These are phyloP conservation scores for Aporophyla lueneburgensis DNA, from an alignment of 2,888 invertebrate species.

Conservation along the genomic window DNA sequence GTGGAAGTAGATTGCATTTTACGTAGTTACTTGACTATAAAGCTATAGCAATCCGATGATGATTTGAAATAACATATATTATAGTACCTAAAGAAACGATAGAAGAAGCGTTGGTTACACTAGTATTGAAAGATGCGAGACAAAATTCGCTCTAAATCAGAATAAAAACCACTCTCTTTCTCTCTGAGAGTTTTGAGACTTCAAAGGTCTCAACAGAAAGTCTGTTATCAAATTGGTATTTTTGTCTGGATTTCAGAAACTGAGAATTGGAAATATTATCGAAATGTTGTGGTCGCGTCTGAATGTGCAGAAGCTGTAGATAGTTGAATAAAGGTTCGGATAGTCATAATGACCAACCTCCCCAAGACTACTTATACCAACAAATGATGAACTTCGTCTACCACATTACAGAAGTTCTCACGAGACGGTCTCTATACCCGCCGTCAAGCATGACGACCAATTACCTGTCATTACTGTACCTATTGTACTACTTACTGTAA, in stretches of 20 bases:
- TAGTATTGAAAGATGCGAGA: neutral
- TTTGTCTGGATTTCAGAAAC: neutral
- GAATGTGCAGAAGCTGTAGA: neutral
- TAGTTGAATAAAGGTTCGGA: neutral
- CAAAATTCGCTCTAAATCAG: neutral
- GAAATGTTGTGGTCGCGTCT: neutral
- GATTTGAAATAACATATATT: slow-evolving; percentile 5
- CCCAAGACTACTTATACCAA: too few species aligned
- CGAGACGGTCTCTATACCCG: neutral
- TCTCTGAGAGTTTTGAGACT: too few species aligned
- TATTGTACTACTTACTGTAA: neutral
- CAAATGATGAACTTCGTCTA: neutral
- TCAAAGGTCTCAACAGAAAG: neutral
- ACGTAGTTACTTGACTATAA: slow-evolving; percentile 24
- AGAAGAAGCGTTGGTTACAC: neutral
- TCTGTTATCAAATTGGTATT: neutral
- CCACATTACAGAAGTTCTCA: neutral
- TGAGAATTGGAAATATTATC: neutral
- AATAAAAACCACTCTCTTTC: too few species aligned
- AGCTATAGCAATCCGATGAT: slow-evolving; percentile 10
- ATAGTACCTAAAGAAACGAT: neutral
- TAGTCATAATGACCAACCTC: too few species aligned
- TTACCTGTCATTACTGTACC: neutral
- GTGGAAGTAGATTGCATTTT: slow-evolving; percentile 39
- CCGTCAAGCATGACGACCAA: neutral